These are phyloP conservation scores for Anoplolepis gracilipes DNA, from an alignment of 1,140 invertebrate species.

Conservation along the genomic window DNA sequence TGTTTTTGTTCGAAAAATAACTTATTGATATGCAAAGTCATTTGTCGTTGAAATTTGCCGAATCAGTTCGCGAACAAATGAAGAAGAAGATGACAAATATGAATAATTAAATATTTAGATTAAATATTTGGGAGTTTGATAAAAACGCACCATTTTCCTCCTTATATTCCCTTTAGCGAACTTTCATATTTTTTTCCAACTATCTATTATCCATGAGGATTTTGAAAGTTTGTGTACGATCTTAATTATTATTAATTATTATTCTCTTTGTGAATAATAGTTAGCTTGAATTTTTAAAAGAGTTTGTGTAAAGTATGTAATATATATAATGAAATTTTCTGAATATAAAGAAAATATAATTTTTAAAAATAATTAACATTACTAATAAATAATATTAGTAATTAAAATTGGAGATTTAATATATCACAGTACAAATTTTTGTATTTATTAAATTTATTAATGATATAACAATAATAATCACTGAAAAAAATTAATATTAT, in stretches of 20 bases:
- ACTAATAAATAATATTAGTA: neutral
- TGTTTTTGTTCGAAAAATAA: neutral
- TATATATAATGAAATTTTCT: neutral
- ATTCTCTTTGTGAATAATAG: neutral
- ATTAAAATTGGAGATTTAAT: neutral
- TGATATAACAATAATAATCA: neutral
- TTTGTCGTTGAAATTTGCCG: neutral
- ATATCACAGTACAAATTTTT: neutral
- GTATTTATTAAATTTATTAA: neutral
- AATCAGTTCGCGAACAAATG: neutral
- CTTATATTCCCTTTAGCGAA: neutral
- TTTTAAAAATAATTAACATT: too few species aligned
- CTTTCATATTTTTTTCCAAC: neutral
- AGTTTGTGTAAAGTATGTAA: too few species aligned
- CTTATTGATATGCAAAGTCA: neutral
- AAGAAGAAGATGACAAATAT: conserved; percentile 12
- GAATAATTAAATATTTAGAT: neutral
- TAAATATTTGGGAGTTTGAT: neutral
- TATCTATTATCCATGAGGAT: neutral
- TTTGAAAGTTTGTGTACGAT: neutral
- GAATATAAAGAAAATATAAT: neutral
- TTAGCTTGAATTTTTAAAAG: neutral
- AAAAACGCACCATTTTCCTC: neutral
- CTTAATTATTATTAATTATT: neutral
- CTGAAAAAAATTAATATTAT: neutral